These are phyloP conservation scores for Hirudinaria manillensis DNA, from an alignment of 2,888 invertebrate genomes.

Conservation along the genomic window DNA sequence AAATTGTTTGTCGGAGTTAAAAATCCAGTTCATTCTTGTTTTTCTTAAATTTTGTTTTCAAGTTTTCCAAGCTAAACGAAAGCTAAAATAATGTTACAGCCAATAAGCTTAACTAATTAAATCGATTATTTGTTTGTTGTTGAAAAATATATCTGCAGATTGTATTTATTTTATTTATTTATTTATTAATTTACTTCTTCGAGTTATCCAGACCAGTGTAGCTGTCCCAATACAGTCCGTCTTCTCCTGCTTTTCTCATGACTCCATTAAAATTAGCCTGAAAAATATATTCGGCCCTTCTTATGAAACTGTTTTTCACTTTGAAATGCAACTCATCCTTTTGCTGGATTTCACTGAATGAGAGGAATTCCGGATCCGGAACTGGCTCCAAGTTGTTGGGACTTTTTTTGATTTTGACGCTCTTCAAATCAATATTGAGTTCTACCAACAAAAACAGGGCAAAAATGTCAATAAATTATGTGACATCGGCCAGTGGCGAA, in stretches of 20 bases:
- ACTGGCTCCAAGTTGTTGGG: neutral
- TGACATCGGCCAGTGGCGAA: neutral
- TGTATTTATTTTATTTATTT: too few relatives aligned
- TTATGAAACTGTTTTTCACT: constrained; percentile 15
- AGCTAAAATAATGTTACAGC: too few relatives aligned
- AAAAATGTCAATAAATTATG: neutral
- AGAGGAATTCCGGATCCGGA: neutral
- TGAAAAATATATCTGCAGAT: too few relatives aligned
- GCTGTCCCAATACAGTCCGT: constrained; percentile 34
- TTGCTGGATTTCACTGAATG: neutral
- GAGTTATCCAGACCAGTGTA: constrained; percentile 17
- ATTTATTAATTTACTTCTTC: neutral
- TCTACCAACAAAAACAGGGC: neutral
- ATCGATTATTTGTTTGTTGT: too few relatives aligned
- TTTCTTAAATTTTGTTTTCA: too few relatives aligned
- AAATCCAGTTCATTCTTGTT: neutral
- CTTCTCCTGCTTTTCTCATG: constrained; percentile 23
- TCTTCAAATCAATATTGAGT: neutral
- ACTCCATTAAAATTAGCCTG: constrained; percentile 25
- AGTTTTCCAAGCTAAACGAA: too few relatives aligned
- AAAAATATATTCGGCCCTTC: constrained; percentile 26
- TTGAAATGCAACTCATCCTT: neutral
- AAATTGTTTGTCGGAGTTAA: neutral
- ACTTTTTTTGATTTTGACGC: neutral
- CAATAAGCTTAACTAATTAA: too few relatives aligned